These are phyloP conservation scores for Dorcus parallelipipedus DNA, from an alignment of 2,888 invertebrate species.

Conservation along the genomic window DNA sequence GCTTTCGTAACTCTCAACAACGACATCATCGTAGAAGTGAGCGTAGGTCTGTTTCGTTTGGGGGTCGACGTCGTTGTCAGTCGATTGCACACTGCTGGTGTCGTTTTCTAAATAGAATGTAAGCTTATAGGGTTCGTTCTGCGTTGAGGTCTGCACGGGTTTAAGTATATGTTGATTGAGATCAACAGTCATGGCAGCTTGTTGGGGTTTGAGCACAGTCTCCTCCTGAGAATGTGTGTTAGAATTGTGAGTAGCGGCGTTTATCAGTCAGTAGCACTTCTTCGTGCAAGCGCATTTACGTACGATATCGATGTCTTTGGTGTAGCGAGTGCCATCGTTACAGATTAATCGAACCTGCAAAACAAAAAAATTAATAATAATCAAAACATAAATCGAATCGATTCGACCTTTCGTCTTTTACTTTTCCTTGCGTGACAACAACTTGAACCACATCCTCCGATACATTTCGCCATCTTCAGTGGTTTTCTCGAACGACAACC, in stretches of 20 bases:
- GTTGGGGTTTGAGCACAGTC: conserved; percentile 19
- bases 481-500: conserved; percentile 87
- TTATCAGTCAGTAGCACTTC: conserved; percentile 77
- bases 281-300: conserved; percentile 94
- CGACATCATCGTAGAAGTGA: conserved; percentile 40
- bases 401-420: conserved; percentile 81
- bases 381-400: background rate
- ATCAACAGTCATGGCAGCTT: conserved; percentile 24
- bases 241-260: conserved; percentile 58
- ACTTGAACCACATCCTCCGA: conserved; percentile 74
- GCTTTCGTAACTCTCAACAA: conserved; percentile 42
- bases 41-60: conserved; percentile 23
- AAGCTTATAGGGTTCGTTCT: conserved; percentile 40
- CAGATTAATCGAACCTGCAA: conserved; percentile 84
- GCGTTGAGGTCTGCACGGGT: conserved; percentile 26
- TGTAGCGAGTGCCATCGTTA: conserved; percentile 87
- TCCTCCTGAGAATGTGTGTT: conserved; percentile 30
- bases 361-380: background rate
- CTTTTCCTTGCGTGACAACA: conserved; percentile 92
- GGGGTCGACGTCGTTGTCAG: conserved; percentile 4
- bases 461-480: conserved; percentile 85
- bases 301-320: conserved; percentile 94
- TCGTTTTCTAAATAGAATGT: conserved; percentile 44
- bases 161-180: conserved; percentile 32
- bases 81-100: conserved; percentile 13